phyloP scores from a whole-genome alignment of 1,140 invertebrate genomes.

The Arctopsyche grandis region DNA sequence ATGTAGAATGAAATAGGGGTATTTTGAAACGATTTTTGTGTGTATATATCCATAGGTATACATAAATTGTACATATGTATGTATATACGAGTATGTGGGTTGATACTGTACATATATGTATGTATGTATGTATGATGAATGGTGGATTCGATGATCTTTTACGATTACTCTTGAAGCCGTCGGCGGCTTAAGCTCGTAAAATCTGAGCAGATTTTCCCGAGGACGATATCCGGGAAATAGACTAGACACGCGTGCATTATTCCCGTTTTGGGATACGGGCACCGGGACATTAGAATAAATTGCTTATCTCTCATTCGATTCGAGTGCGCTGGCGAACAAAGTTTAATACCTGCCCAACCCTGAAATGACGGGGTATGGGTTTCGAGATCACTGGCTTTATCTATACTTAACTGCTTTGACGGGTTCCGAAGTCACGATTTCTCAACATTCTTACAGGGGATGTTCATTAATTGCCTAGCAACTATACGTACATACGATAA shows the following conservation, averaged over 20 bases:
- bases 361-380: constrained; percentile 27
- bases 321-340: constrained; percentile 27
- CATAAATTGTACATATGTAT: too few species aligned
- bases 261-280: constrained; percentile 16
- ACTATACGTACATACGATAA: too few species aligned
- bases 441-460: too few species aligned
- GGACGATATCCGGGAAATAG: constrained; percentile 5
- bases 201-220: neutral
- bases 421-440: neutral
- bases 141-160: too few species aligned
- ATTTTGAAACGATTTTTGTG: too few species aligned
- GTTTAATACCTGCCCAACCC: constrained; percentile 38
- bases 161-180: too few species aligned
- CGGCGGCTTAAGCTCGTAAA: neutral
- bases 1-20: too few species aligned
- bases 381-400: constrained; percentile 23
- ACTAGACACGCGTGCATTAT: constrained; percentile 9
- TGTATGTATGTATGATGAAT: neutral
- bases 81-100: too few species aligned
- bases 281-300: constrained; percentile 42
- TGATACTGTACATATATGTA: neutral
- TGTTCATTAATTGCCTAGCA: too few species aligned
- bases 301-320: constrained; percentile 42
- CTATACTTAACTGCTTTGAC: constrained; percentile 26
- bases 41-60: too few species aligned